Base-by-base conservation (phyloP, 2,113 vertebrate species). In the Polypterus senegalus region DNA sequence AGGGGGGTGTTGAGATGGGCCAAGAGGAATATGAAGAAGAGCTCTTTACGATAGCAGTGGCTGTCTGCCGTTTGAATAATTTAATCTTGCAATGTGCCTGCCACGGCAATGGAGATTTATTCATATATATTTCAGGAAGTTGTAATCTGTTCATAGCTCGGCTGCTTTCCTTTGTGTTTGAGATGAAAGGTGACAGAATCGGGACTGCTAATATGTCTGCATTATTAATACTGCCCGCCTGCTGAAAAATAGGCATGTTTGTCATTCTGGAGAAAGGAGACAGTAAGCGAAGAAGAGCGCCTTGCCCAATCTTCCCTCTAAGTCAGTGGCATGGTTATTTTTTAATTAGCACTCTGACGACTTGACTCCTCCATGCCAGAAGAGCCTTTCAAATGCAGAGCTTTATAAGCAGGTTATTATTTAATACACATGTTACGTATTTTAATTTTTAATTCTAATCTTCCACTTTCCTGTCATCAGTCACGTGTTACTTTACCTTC, bases 41-140 rank as follows among this genome's bases (percentile, higher is more conserved):
- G 59, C 59, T 65, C 65, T 66, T 58, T 47, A 44, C 49, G 54
- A 44, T 46, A 62, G 61, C 59, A 54, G n/a, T n/a, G 67, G 46
- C 65, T 68, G 48, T 10, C 56, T 63, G 68, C 7, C 45, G 47
- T 54, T 60, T 77, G 71, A 73, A 75, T 77, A 75, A 77, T 73
- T 69, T 66, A 75, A 72, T 72, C 55, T 46, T 56, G 70, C 48
- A 62, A 55, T 49, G 68, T 49, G 46, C 58, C 63, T 70, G 72
- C 51, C 68, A 70, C 43, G 69, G 64, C 63, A 56, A 63, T 48
- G 58, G 67, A 70, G 70, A 68, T 67, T 71, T 72, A 68, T 68
- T 71, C 68, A 68, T 75, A 70, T 69, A 70, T 76, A 75, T 74
- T 76, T 70, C 63, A 66, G 73, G 62, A 75, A 71, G 67, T 67